Conservation (phyloP, 2,113 vertebrate genomes). For the Loxodonta africana region DNA sequence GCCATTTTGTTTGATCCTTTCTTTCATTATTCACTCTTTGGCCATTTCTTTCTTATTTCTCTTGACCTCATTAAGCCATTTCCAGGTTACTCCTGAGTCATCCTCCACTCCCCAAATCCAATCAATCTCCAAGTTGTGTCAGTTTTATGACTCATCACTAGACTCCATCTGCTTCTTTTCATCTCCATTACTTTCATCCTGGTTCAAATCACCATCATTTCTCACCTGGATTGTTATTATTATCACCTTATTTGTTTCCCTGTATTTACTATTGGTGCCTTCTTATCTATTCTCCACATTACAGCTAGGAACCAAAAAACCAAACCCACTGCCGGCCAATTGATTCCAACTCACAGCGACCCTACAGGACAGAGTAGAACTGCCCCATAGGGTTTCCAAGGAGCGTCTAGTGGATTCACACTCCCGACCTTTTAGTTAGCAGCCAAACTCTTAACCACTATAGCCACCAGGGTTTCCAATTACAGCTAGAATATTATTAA, state of each 20-base stretch:
- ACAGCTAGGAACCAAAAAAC: neutral
- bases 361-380: too few species aligned
- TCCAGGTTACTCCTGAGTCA: neutral
- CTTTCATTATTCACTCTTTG: conserved; percentile 39
- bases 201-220: neutral
- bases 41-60: conserved; percentile 18
- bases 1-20: conserved; percentile 13
- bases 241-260: conserved; percentile 13
- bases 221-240: conserved; percentile 8
- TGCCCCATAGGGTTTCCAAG: too few species aligned
- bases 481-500: conserved; percentile 1
- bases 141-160: conserved; percentile 11
- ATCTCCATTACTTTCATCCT: conserved; percentile 19
- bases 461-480: neutral
- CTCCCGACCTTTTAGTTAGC: too few species aligned
- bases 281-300: conserved; percentile 37
- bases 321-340: too few species aligned
- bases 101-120: conserved; percentile 13
- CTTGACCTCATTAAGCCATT: neutral
- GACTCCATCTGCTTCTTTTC: neutral
- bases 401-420: too few species aligned
- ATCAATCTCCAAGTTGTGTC: neutral
- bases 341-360: too few species aligned
- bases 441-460: too few species aligned
- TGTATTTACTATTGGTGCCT: conserved; percentile 28